Percentiles rank a stretch among this genome's conserved stretches.
Conservation (phyloP, 2,888 invertebrate species). For the Dimorphilus gyrociliatus region DNA sequence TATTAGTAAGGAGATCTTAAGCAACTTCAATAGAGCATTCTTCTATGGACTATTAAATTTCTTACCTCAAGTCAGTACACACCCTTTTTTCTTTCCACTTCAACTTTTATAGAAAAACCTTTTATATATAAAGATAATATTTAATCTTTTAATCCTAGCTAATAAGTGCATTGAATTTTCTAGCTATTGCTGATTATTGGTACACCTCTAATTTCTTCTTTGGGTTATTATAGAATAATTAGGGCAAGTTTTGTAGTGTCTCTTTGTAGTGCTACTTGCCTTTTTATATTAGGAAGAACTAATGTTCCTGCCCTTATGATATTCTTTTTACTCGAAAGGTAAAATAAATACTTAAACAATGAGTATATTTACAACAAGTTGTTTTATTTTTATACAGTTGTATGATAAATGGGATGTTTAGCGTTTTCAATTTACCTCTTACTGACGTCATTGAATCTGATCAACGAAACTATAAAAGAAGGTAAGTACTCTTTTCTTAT, state of each 20-base stretch:
- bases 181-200: conserved; percentile 18
- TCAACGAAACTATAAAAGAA: conserved; percentile 16
- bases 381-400: conserved; percentile 6
- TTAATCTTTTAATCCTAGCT: too few relatives aligned
- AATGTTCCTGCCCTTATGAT: conserved; percentile 16
- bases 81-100: neutral
- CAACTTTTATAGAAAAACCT: too few relatives aligned
- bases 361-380: too few relatives aligned
- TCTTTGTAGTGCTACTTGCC: conserved; percentile 12
- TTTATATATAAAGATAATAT: too few relatives aligned
- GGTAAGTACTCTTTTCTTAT: too few relatives aligned
- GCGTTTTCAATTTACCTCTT: conserved; percentile 24
- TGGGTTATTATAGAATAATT: conserved; percentile 19
- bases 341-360: too few relatives aligned
- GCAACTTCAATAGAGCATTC: conserved; percentile 13
- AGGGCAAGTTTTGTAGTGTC: conserved; percentile 16
- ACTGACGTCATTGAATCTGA: conserved; percentile 30
- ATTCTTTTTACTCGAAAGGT: conserved; percentile 18
- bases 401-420: conserved; percentile 10
- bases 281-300: conserved; percentile 13
- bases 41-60: conserved; percentile 19
- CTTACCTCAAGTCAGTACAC: conserved; percentile 14
- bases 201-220: conserved; percentile 12
- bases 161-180: too few relatives aligned
- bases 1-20: conserved; percentile 14